These are phyloP conservation scores for Clostera curtula DNA, from an alignment of 2,888 invertebrate genomes.

Conservation along the genomic window DNA sequence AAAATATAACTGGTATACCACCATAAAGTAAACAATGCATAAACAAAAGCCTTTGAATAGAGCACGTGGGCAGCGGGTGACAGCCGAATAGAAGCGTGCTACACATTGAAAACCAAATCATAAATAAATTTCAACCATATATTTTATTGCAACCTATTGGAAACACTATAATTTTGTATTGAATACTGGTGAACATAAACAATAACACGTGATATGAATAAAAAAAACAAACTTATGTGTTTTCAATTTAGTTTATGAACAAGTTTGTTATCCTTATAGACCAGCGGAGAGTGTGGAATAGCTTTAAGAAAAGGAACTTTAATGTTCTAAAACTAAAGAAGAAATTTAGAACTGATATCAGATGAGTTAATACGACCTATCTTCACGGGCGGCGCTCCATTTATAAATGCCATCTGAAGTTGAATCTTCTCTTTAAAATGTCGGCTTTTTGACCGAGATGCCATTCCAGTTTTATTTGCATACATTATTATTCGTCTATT, in stretches of 20 bases:
- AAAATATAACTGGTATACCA: too few relatives aligned
- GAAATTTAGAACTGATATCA: too few relatives aligned
- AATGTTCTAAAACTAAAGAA: too few relatives aligned
- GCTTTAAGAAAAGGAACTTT: too few relatives aligned
- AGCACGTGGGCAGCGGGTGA: constrained; percentile 55
- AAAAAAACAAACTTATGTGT: too few relatives aligned
- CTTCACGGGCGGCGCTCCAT: too few relatives aligned
- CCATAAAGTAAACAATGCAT: constrained; percentile 50
- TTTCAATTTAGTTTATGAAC: too few relatives aligned
- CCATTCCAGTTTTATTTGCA: constrained; percentile 6
- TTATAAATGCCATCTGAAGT: constrained; percentile 26
- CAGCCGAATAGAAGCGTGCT: constrained; percentile 38
- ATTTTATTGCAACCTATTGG: constrained; percentile 31
- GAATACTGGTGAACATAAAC: too few relatives aligned
- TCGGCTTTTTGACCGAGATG: constrained; percentile 11
- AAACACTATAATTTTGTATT: constrained; percentile 25
- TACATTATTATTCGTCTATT: neutral
- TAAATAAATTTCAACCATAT: constrained; percentile 39
- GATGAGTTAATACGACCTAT: too few relatives aligned
- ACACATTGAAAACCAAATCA: constrained; percentile 44
- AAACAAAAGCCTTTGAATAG: constrained; percentile 60
- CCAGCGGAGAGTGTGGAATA: too few relatives aligned
- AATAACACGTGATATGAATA: too few relatives aligned
- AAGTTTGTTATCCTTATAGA: too few relatives aligned
- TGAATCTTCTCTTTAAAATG: constrained; percentile 12